Evolutionary conservation across 2,113 vertebrate genomes (phyloP), one percentile per base, ranked within the genome.

Genomic region (Nesoenas mayeri): DNA sequence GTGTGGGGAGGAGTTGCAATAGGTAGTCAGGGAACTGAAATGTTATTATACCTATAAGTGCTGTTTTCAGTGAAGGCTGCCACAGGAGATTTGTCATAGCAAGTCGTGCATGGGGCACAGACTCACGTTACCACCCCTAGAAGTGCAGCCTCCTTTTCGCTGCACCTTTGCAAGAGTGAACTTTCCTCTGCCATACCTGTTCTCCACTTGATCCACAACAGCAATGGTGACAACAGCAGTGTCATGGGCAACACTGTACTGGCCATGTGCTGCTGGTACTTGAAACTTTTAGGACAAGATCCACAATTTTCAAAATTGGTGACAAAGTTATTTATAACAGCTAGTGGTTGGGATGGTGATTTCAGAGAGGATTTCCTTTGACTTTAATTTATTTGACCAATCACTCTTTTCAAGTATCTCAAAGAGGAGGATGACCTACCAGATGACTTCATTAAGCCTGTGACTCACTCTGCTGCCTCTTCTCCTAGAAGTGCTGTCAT

Each of bases 61-160:
- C 11, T 21, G 44, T 47, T 34, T 34, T 61, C 7, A 13, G 19
- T 50, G 67, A 78, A n/a, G 17, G 31, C 42, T 22, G 15, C 62
- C 5, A 13, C 48, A 21, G 16, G 40, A 71, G 28, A 83, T 15
- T 24, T 14, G 24, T 2, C 61, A 66, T 38, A 66, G n/a, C 8
- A 57, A 82, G 28, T 5, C 0, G 0, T 12, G 11, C 0, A 0
- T 36, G 31, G 38, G 36, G 40, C 25, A 64, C 14, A 48, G 32
- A 12, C 42, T 50, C 16, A 25, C 6, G 3, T 40, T 92, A 73
- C 36, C 38, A 42, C 13, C 71, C 11, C 17, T 25, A 72, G 26
- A 60, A 77, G 15, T 4, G 1, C 65, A 53, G n/a, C 32, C 31
- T 72, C 47, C 64, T 34, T 10, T 17, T 48, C 32, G 19, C 9